phyloP scores from a whole-genome alignment of 64 coral and sea anemone species.

The Montipora sp. region DNA sequence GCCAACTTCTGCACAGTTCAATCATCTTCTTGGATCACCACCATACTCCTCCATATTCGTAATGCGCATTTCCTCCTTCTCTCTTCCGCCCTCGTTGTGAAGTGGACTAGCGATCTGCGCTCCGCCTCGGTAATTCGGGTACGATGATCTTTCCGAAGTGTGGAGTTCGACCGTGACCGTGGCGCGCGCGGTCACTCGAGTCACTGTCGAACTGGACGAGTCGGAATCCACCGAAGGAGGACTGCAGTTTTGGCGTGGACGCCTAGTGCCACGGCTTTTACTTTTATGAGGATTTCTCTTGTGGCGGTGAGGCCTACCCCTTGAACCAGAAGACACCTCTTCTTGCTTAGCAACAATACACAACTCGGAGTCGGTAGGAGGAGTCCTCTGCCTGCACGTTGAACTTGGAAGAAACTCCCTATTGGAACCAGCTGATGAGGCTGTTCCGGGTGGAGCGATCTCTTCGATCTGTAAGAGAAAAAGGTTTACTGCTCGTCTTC shows the following conservation, averaged over 20 bases:
- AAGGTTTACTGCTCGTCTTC: not conserved
- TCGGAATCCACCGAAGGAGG: conserved; percentile 65
- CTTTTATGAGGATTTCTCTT: conserved; percentile 36
- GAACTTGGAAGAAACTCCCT: conserved; percentile 80
- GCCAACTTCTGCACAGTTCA: not conserved
- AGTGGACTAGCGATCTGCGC: not conserved
- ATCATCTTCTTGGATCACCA: not conserved
- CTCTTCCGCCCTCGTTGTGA: not conserved
- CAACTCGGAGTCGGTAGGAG: conserved; percentile 77
- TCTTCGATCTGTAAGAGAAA: conserved; percentile 70
- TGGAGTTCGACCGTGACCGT: conserved; percentile 89
- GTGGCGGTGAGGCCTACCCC: conserved; percentile 19
- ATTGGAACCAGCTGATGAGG: conserved; percentile 77
- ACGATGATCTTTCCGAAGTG: conserved; percentile 15
- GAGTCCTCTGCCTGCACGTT: conserved; percentile 66
- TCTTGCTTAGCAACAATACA: conserved; percentile 50
- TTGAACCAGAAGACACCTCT: conserved; percentile 6
- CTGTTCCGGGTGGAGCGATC: conserved; percentile 60
- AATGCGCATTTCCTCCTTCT: conserved; percentile 7
- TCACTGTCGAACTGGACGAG: conserved; percentile 89
- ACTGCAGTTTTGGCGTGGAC: not conserved
- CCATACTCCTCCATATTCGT: conserved; percentile 17
- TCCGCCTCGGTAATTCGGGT: conserved; percentile 23
- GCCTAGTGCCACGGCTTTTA: not conserved
- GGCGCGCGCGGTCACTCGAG: conserved; percentile 87